Conservation (phyloP, 2,797 vertebrate genomes). For the Petrocephalus sullivani region DNA sequence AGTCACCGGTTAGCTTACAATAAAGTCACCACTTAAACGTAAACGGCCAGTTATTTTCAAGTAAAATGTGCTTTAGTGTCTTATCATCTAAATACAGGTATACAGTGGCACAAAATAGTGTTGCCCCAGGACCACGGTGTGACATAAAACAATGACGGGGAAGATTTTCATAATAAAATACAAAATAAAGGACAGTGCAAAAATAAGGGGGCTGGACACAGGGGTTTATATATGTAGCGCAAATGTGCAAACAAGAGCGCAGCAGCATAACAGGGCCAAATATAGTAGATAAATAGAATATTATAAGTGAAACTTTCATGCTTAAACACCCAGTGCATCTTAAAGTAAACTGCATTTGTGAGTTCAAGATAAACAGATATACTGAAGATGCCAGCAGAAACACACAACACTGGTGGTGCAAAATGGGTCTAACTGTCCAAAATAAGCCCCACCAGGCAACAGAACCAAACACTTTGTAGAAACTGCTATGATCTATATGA, state of each 20-base stretch:
- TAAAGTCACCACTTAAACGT: not conserved
- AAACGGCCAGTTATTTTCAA: not conserved
- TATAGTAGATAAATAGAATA: not conserved
- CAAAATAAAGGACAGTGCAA: not conserved
- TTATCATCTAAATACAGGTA: not conserved
- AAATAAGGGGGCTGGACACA: not conserved
- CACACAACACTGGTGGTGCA: not conserved
- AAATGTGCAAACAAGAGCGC: not conserved
- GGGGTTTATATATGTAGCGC: not conserved
- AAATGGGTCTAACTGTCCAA: not conserved
- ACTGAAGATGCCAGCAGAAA: not conserved
- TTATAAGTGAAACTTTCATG: not conserved
- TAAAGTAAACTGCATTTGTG: not conserved
- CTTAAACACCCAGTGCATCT: not conserved
- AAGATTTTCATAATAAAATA: not conserved
- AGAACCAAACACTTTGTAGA: not conserved
- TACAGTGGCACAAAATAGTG: not conserved
- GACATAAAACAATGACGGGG: not conserved
- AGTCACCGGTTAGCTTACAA: not conserved
- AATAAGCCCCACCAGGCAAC: not conserved
- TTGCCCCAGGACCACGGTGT: not conserved
- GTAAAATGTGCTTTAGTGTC: not conserved
- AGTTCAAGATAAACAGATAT: not conserved
- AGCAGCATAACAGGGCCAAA: not conserved
- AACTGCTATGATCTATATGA: not conserved